phyloP scores from a whole-genome alignment of 2,888 invertebrate genomes.

The Hirtodrosophila duncani region DNA sequence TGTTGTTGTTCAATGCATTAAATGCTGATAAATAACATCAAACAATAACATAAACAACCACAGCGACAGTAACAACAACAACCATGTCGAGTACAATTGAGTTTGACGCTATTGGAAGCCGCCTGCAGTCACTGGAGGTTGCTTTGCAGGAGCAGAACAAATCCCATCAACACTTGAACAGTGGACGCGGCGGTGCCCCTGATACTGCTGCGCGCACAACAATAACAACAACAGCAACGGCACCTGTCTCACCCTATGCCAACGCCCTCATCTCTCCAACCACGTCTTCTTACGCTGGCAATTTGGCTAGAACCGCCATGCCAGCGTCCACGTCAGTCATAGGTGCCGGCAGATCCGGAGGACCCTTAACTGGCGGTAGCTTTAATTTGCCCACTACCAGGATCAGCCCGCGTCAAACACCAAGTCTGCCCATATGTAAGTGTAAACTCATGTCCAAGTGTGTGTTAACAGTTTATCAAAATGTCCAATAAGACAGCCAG shows the following conservation, averaged over 20 bases:
- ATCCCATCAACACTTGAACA: slow-evolving; percentile 76
- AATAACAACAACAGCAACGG: slow-evolving; percentile 11
- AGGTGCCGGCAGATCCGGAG: slow-evolving; percentile 21
- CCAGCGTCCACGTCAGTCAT: slow-evolving; percentile 26
- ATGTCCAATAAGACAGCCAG: too few species aligned
- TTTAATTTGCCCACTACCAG: slow-evolving; percentile 42
- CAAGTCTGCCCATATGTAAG: slow-evolving; percentile 79
- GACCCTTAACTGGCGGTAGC: too few species aligned
- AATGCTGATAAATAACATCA: slow-evolving; percentile 13
- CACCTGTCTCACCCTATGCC: slow-evolving; percentile 8
- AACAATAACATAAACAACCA: slow-evolving; percentile 1
- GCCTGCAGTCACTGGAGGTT: slow-evolving; percentile 90
- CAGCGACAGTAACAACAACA: slow-evolving; percentile 9
- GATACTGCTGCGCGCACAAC: slow-evolving; percentile 1
- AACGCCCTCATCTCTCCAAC: slow-evolving; percentile 6
- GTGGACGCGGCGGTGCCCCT: slow-evolving; percentile 34
- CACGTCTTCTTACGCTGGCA: too few species aligned
- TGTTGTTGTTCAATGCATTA: too few species aligned
- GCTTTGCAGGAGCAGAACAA: slow-evolving; percentile 82
- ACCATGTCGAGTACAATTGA: slow-evolving; percentile 58
- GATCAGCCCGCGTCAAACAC: slow-evolving; percentile 80
- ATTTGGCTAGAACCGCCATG: too few species aligned
- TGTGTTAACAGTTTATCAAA: too few species aligned
- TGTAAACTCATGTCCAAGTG: slow-evolving; percentile 78
- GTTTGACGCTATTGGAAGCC: slow-evolving; percentile 81